These are phyloP conservation scores for Recurvirostra avosetta DNA, from an alignment of 2,113 vertebrate species.

Conservation along the genomic window DNA sequence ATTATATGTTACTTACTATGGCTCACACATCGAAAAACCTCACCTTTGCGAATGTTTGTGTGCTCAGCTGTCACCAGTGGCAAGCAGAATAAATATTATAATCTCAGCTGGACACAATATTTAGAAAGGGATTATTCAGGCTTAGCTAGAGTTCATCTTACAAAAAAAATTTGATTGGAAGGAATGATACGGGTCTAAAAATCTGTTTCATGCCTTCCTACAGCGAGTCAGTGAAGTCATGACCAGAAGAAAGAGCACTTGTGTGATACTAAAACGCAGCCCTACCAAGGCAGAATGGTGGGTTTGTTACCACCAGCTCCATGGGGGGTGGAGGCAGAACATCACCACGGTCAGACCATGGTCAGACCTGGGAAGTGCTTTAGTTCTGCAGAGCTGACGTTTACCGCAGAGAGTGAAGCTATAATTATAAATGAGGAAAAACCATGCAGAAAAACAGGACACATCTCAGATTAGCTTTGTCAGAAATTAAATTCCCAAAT, in stretches of 20 bases:
- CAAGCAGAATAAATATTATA: conserved; percentile 51
- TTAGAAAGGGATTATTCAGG: conserved; percentile 52
- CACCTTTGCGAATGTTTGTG: conserved; percentile 32
- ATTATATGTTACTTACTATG: conserved; percentile 1
- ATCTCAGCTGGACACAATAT: conserved; percentile 49
- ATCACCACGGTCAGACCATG: neutral
- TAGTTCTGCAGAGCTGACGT: neutral
- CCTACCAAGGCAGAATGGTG: neutral
- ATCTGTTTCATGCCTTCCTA: conserved; percentile 3
- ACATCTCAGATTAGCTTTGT: neutral
- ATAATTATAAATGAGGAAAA: neutral
- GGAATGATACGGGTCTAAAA: neutral
- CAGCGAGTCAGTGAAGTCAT: neutral
- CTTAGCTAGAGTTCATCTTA: conserved; percentile 12
- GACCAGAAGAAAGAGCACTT: conserved; percentile 30
- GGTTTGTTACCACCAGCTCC: neutral
- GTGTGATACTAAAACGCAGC: neutral
- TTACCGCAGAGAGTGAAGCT: neutral
- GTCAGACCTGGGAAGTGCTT: neutral
- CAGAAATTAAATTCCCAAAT: neutral
- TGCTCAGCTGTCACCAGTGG: conserved; percentile 36
- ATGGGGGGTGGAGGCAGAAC: neutral
- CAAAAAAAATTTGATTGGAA: neutral
- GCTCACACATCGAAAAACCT: neutral
- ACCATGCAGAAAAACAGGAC: neutral